Conservation (phyloP, 2,797 vertebrate species). For the Karalla daura region DNA sequence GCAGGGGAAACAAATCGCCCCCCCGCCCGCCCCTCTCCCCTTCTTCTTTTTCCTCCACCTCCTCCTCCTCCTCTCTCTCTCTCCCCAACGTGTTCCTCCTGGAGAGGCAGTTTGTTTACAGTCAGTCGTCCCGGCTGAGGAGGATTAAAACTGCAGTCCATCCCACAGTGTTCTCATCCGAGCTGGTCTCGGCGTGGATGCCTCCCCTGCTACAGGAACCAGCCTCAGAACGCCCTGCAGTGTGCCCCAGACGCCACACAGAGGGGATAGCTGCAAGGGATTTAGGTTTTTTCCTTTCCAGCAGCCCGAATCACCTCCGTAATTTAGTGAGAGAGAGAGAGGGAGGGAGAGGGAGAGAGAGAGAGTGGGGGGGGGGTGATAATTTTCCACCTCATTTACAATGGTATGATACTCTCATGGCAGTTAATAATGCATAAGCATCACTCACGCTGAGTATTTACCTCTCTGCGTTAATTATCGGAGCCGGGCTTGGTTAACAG, state of each 20-base stretch:
- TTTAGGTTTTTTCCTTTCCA: too few relatives aligned
- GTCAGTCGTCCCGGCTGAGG: constrained; percentile 44
- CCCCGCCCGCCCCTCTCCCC: too few relatives aligned
- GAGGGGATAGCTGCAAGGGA: constrained; percentile 64
- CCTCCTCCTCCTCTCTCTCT: constrained; percentile 10
- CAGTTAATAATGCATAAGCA: constrained; percentile 87
- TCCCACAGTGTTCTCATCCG: constrained; percentile 71
- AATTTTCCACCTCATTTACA: constrained; percentile 86
- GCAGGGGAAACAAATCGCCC: constrained; percentile 78
- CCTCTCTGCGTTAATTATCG: constrained; percentile 83
- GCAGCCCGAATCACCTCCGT: constrained; percentile 75
- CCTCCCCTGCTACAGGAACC: constrained; percentile 39
- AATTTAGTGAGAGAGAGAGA: too few relatives aligned
- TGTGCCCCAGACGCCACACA: constrained; percentile 59
- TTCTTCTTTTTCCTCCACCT: constrained; percentile 20
- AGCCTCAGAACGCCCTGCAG: constrained; percentile 55
- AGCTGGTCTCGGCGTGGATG: constrained; percentile 34
- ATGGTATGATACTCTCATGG: constrained; percentile 84
- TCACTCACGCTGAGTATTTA: constrained; percentile 87
- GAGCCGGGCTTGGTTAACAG: constrained; percentile 75
- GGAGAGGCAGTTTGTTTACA: constrained; percentile 74
- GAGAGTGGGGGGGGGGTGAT: too few relatives aligned
- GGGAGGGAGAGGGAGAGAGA: too few relatives aligned
- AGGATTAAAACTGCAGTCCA: constrained; percentile 67
- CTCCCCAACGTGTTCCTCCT: constrained; percentile 38